Evolutionary conservation across 1,140 invertebrate genomes (phyloP), one percentile per base, ranked within the genome.

Genomic region (Streblospio benedicti): DNA sequence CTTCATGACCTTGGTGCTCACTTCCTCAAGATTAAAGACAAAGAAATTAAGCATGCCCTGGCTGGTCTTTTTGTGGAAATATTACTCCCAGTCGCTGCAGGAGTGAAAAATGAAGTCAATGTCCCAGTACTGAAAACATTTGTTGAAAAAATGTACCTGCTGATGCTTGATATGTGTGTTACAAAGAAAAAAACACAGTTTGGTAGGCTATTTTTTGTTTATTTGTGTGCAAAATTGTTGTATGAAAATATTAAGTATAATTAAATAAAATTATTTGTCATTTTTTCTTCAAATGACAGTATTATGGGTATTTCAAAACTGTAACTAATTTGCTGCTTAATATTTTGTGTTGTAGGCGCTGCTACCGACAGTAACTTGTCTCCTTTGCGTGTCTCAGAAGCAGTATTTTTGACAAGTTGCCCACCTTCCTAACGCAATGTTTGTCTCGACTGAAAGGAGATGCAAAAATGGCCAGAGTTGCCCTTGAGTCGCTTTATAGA

Each of bases 1-100:
- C 87, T 99, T 80, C 93, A 98, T 77, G 95, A 99, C 74, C 93
- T 94, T 76, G 96, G 92, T 2, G 91, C 93, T 69, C 99, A 97
- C 79, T 99, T 98, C 76, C 80, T 97, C 2, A 96, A 99, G 81
- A 71, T 79, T 23, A 97, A 97, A 76, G 94, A 99, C 69, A 95
- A 97, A 76, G 95, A 99, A 77, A 91, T 99, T 5, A 94, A 98
- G 71, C 95, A 99, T 78, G 93, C 96, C 0, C 79, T 99, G 14
- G 95, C 96, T 53, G 94, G 93, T 3, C 81, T 99, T 14, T 97
- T 99, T 81, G 96, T 99, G 31, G 97, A 99, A 78, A 99, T 99
- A 69, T 80, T 99, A 1, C 88, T 99, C 57, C 97, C 97, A 2
- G 93, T 99, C 23, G 94, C 96, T 55, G 94, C 94, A 44, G 91